Evolutionary conservation across 2,888 invertebrate species (phyloP).

Genomic region (Campopleginae sp.): DNA sequence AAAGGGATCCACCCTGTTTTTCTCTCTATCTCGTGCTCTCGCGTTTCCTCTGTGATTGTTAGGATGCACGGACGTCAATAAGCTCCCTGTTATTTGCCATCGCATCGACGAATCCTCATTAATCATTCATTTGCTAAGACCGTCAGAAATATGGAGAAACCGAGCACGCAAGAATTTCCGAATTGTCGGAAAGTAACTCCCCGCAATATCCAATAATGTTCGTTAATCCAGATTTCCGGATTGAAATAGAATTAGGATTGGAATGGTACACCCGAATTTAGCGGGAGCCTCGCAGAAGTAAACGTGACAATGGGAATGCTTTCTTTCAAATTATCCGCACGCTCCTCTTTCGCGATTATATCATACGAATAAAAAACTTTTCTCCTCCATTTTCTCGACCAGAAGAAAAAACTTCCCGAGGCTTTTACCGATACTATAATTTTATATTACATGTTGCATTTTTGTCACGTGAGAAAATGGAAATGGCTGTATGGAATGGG

Average conservation of each 20-base stretch:
- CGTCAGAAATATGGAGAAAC: constrained; percentile 12
- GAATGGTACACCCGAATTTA: neutral
- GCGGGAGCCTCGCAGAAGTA: neutral
- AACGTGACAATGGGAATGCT: neutral
- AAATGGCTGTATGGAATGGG: constrained; percentile 39
- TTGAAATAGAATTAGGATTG: constrained; percentile 31
- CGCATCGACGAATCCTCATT: constrained; percentile 61
- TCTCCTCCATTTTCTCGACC: neutral
- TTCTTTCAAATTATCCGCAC: neutral
- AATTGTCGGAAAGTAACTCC: constrained; percentile 30
- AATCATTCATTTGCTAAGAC: constrained; percentile 58
- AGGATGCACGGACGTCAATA: constrained; percentile 19
- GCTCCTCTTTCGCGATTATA: neutral
- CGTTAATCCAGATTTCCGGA: constrained; percentile 45
- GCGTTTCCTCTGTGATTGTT: constrained; percentile 5
- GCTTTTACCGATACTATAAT: constrained; percentile 28
- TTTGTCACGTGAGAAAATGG: neutral
- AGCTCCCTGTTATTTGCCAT: constrained; percentile 55
- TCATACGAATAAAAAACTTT: neutral
- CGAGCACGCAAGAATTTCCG: constrained; percentile 20
- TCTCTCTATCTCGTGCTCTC: constrained; percentile 6
- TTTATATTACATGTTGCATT: constrained; percentile 18
- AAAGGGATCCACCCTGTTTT: constrained; percentile 62
- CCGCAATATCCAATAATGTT: constrained; percentile 28
- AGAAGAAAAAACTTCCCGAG: neutral